These are phyloP conservation scores for Labroides dimidiatus DNA, from an alignment of 2,797 vertebrate genomes.

Conservation along the genomic window DNA sequence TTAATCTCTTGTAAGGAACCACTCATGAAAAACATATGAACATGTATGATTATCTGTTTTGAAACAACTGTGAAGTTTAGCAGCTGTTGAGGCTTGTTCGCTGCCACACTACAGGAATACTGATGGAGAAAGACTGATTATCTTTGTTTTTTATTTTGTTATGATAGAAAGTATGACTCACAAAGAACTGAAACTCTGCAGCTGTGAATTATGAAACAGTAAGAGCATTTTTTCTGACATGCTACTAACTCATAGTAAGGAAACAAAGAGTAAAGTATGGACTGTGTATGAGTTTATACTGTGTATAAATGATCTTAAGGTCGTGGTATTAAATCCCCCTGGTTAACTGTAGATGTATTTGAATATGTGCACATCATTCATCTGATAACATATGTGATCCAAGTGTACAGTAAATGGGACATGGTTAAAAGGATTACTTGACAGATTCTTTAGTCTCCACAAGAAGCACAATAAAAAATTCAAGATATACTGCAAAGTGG, in stretches of 20 bases:
- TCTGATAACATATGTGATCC: not conserved
- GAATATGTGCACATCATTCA: not conserved
- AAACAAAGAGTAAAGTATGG: not conserved
- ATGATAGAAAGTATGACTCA: conserved; percentile 9
- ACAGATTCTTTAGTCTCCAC: not conserved
- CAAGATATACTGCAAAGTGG: no score
- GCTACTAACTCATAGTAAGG: not conserved
- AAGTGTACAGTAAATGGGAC: not conserved
- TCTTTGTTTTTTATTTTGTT: conserved; percentile 3
- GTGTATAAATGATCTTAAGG: no score
- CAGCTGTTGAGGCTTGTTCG: not conserved
- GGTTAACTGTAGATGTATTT: not conserved
- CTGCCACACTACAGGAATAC: no score
- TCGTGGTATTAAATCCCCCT: not conserved
- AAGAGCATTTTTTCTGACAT: not conserved
- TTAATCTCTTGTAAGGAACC: no score
- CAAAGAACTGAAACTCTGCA: not conserved
- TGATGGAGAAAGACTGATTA: not conserved
- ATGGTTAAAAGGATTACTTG: not conserved
- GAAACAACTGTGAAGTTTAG: not conserved
- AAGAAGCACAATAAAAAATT: not conserved
- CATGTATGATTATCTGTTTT: not conserved
- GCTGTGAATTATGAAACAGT: not conserved
- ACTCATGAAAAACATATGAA: not conserved
- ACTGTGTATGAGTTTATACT: not conserved